These are phyloP conservation scores for Neotoxoptera formosana DNA, from an alignment of 1,140 invertebrate genomes.

Conservation along the genomic window DNA sequence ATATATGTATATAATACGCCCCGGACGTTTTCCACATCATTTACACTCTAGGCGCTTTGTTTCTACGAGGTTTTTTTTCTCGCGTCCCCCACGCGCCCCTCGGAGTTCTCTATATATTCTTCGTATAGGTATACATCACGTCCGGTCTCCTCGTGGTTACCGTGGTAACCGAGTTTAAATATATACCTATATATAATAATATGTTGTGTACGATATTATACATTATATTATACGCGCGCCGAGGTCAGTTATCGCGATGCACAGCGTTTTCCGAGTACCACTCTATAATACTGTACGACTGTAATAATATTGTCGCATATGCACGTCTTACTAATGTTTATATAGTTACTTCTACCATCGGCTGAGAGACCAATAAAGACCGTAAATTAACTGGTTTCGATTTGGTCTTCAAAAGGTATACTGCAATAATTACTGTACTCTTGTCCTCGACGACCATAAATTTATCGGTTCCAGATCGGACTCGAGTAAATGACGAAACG, in stretches of 20 bases:
- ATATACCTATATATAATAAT: not conserved
- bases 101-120: not conserved
- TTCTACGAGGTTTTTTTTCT: not conserved
- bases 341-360: too few species aligned
- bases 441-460: too few species aligned
- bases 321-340: too few species aligned
- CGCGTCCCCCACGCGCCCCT: not conserved
- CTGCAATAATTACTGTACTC: too few species aligned
- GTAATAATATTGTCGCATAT: too few species aligned
- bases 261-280: not conserved
- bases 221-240: not conserved
- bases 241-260: not conserved
- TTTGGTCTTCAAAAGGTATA: too few species aligned
- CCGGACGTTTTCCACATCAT: constrained; percentile 35
- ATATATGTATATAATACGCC: constrained; percentile 9
- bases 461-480: too few species aligned
- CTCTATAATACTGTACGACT: not conserved
- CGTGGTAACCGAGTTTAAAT: not conserved
- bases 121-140: not conserved
- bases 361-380: too few species aligned
- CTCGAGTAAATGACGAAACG: too few species aligned
- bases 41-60: constrained; percentile 26
- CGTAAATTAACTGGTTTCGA: too few species aligned
- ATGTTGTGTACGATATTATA: not conserved
- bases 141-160: not conserved